A percentile compares a stretch with the other conserved stretches of the same genome.
phyloP scores from a whole-genome alignment of 1,140 invertebrate species.

The Pantala flavescens region DNA sequence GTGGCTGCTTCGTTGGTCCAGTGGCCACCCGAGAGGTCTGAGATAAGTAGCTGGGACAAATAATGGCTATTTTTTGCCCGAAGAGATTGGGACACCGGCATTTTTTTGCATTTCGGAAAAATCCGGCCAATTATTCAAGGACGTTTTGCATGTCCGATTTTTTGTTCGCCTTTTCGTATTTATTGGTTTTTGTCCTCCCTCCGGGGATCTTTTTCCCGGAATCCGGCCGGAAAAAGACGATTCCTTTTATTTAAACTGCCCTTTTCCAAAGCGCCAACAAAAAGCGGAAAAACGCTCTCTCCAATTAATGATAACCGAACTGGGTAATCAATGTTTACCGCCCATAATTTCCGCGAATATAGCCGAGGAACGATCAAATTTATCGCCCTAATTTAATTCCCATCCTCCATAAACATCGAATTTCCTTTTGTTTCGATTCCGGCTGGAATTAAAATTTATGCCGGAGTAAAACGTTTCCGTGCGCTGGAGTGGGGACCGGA shows the following conservation, averaged over 20 bases:
- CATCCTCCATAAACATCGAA: no score
- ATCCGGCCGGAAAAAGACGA: background rate
- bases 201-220: no score
- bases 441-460: no score
- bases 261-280: background rate
- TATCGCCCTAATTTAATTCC: no score
- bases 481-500: no score
- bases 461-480: no score
- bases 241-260: background rate
- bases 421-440: no score
- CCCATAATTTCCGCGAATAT: background rate
- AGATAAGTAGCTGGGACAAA: background rate
- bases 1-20: background rate
- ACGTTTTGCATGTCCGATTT: background rate
- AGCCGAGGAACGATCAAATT: no score
- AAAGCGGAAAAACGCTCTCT: background rate
- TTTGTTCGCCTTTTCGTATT: background rate
- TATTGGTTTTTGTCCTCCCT: background rate
- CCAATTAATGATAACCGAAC: background rate
- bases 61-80: background rate
- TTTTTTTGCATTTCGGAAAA: slow-evolving; percentile 4
- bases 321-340: slow-evolving; percentile 1
- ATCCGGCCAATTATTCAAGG: background rate
- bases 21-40: background rate
- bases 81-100: background rate